Evolutionary conservation across 2,888 invertebrate genomes (phyloP), one percentile per base, ranked within the genome.

Genomic region (Cephus runcator): DNA sequence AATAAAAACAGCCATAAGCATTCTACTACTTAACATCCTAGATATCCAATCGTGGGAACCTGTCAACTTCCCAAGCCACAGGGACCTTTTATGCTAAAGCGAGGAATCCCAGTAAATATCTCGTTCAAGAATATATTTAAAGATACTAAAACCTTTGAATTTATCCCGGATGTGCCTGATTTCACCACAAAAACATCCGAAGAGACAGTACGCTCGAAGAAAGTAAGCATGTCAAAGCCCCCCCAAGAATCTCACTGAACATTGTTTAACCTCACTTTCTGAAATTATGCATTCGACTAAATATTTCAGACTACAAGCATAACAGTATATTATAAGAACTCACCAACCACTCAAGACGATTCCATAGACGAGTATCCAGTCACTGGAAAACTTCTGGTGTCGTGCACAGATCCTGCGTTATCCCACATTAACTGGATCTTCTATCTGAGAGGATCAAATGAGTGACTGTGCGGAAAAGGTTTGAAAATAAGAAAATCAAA

Each of bases 111-210:
- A 0, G 74, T 79, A 15, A 73, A 36, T 23, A 85, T 89, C 73
- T 69, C 40, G 4, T 89, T 89, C 31, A 88, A 86, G 76, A 89
- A 89, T 77, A 77, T 88, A 11, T 89, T 87, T 36, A 74, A 78
- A 34, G 81, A 83, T 69, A 69, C 40, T 2, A 87, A 84, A 73
- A 83, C 79, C 3, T 89, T 88, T 31, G 76, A 84, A 23, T 83
- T 85, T n/a, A 69, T 82, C 12, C 73, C 86, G 4, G 86, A 88
- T 12, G 71, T 77, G 34, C 75, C 87, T 1, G 40, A 82, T 15
- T 89, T 89, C 73, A 34, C 69, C 0, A 34, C 83, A 0, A 74
- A 76, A n/a, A 74, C 75, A 0, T 33, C 76, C 4, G 81, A 81
- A 3, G 77, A 79, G 23, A 77, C 34, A 0, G 79, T 89, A 1